Base-by-base conservation (phyloP, 2,888 invertebrate genomes). In the Drosophila koepferae region DNA sequence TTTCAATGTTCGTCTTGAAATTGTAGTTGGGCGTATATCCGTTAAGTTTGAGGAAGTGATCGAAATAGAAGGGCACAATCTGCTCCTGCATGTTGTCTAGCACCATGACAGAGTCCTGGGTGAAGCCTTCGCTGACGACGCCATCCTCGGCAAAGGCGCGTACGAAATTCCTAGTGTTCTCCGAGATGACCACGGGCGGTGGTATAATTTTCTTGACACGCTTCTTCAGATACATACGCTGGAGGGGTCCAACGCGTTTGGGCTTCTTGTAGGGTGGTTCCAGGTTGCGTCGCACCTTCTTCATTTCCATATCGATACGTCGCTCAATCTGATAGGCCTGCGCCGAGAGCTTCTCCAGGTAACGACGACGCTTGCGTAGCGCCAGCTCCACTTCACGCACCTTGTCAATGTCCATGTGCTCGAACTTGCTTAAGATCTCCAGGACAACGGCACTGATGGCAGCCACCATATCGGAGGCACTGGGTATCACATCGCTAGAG, bases 41-140 rank as follows among this genome's bases (percentile, higher is more conserved):
- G 41, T 93, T 91, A 3, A 92, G 20, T 49, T 88, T 90, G 1
- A 93, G 84, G 69, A 92, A 93, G 66, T 93, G 91, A 80, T 93
- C 93, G 46, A 93, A 93, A 56, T 93, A 92, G 63, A 93, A 93
- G 18, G 93, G 92, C 14, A 92, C 91, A 62, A 92, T 91, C 41
- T 92, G 90, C 28, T 93, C 91, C 63, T 92, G 90, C 28, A 90
- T 87, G 2, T 72, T 86, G 63, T 88, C 90, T 2, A 89, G 74
- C 2, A 90, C 81, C 63, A 87, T 79, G 0, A 92, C 68, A 18
- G 90, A 89, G 3, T 89, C 88, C 7, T 81, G 88, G 0, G 84
- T 81, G 3, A 89, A 82, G 0, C 64, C 65, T 5, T 78, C 82
- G 12, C 68, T 70, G 5, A 83, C 72, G 7, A 82, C 81, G 2